phyloP scores from a whole-genome alignment of 2,113 vertebrate genomes.

The Ia io region DNA sequence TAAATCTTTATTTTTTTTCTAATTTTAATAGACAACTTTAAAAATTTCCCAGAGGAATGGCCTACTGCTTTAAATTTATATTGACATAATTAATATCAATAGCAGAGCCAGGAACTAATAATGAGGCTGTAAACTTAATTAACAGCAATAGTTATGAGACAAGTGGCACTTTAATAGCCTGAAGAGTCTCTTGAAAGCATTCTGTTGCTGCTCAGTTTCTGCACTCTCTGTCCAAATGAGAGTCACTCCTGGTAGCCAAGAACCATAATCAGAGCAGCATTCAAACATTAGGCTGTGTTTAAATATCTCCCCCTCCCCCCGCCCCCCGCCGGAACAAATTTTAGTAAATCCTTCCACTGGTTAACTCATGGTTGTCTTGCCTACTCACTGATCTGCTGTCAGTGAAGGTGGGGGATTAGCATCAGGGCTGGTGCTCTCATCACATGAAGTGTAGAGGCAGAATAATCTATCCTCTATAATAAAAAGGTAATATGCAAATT shows the following conservation, averaged over 20 bases:
- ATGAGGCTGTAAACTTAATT: constrained; percentile 59
- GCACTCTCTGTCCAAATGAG: not conserved
- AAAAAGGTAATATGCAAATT: too few species aligned
- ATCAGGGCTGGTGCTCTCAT: not conserved
- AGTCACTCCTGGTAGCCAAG: constrained; percentile 15
- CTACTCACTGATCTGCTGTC: not conserved
- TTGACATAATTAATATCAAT: constrained; percentile 60
- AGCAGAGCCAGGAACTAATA: constrained; percentile 47
- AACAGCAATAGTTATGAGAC: constrained; percentile 52
- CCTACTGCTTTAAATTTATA: constrained; percentile 48
- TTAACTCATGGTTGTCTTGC: not conserved
- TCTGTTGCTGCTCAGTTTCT: not conserved
- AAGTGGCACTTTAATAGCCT: constrained; percentile 41
- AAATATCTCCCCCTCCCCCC: not conserved
- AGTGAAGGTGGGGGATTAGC: not conserved
- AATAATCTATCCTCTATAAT: not conserved
- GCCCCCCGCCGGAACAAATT: not conserved
- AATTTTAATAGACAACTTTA: constrained; percentile 43
- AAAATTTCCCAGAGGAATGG: constrained; percentile 31
- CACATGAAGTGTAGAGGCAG: not conserved
- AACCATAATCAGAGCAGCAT: not conserved
- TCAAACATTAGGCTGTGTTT: not conserved
- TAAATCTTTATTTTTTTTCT: constrained; percentile 57
- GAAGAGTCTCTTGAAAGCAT: not conserved
- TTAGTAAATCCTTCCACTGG: not conserved